These are phyloP conservation scores for Coranthus polyacanthus DNA, from an alignment of 2,797 vertebrate genomes.

Conservation along the genomic window DNA sequence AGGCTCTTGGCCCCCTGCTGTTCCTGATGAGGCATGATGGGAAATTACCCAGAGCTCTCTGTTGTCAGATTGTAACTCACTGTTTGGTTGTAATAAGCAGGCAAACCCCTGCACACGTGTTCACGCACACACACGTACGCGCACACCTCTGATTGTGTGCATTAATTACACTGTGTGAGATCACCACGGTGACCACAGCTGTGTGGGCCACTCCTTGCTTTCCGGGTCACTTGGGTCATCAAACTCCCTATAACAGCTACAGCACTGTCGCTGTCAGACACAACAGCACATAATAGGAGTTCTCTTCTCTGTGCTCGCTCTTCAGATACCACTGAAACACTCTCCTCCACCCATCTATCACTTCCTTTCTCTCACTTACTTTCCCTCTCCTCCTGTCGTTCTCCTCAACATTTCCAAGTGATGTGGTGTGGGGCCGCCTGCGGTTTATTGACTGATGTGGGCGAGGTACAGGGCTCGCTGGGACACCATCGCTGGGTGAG, in stretches of 20 bases:
- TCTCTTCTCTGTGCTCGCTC: constrained; percentile 52
- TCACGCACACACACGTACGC: constrained; percentile 69
- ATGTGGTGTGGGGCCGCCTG: constrained; percentile 48
- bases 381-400: constrained; percentile 35
- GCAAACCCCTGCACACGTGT: constrained; percentile 85
- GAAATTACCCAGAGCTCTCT: constrained; percentile 97
- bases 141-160: constrained; percentile 89
- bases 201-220: constrained; percentile 90
- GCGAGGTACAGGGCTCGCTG: constrained; percentile 67
- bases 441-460: constrained; percentile 73
- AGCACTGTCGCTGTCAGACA: constrained; percentile 70
- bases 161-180: constrained; percentile 99
- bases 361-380: constrained; percentile 58
- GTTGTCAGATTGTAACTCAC: constrained; percentile 95
- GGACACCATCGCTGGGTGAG: constrained; percentile 71
- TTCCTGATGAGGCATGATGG: constrained; percentile 99
- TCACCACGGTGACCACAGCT: constrained; percentile 97
- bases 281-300: constrained; percentile 77
- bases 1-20: constrained; percentile 95
- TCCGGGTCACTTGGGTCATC: constrained; percentile 86
- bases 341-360: constrained; percentile 67
- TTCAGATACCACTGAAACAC: constrained; percentile 58
- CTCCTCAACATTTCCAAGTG: constrained; percentile 47
- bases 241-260: constrained; percentile 65
- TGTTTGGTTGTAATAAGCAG: constrained; percentile 99